Evolutionary conservation across 2,888 invertebrate genomes (phyloP), one percentile per base, ranked within the genome.

Genomic region (Malthinus flaveolus): DNA sequence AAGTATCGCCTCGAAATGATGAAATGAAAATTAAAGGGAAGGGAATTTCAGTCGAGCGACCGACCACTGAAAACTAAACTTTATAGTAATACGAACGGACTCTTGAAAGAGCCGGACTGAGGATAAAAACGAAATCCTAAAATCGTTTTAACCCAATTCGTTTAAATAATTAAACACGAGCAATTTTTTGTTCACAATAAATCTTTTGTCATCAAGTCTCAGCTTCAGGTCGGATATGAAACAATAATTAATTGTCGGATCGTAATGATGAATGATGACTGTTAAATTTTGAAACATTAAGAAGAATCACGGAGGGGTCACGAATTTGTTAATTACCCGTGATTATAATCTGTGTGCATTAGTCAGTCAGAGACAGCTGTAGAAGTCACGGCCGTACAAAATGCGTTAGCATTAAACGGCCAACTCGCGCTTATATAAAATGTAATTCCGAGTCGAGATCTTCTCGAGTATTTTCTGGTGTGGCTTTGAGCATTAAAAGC

Each of bases 211-310:
- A 75, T 76, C 75, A 71, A 67, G 67, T 65, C 65, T 67, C 56
- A 63, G 66, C 66, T 68, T 42, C 64, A 68, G 68, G 66, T 66
- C 63, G 62, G 53, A 62, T 69, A 66, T 67, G 71, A 72, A 74
- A 76, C 75, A 74, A 77, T 76, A 77, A 77, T 77, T 77, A 77
- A 77, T 77, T 76, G 75, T 76, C 70, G 70, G 68, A 71, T 71
- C 73, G 74, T 76, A 77, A 77, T 76, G 77, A 77, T 76, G 75
- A 75, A 76, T 75, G 76, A 77, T 77, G 77, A 77, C 75, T 77
- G 71, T 75, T 70, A 69, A 70, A 71, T 76, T 75, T 68, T 72
- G 71, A 73, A 75, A 75, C 75, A 74, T 75, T 74, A 71, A 75
- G 66, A 71, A 70, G 62, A 71, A 70, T 72, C 72, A 69, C 68